These are phyloP conservation scores for Ctenoplectra terminalis DNA, from an alignment of 1,140 invertebrate species.

Conservation along the genomic window DNA sequence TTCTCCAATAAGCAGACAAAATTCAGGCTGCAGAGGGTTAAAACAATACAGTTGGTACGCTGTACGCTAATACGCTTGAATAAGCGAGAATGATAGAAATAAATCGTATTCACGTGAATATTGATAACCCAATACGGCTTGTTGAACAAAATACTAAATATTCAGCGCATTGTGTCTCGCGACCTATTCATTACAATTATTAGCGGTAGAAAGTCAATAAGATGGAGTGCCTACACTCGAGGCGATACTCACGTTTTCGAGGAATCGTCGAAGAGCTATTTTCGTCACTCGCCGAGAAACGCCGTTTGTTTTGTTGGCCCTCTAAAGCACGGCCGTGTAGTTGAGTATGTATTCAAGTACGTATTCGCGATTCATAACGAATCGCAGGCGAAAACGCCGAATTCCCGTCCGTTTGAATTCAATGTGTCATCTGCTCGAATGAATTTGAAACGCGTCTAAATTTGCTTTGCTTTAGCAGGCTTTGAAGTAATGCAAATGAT, in stretches of 20 bases:
- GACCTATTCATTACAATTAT: constrained; percentile 22
- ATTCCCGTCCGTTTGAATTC: background rate
- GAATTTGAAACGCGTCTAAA: background rate
- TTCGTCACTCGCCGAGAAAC: constrained; percentile 8
- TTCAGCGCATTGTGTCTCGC: background rate
- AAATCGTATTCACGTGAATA: background rate
- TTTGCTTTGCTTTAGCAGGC: background rate
- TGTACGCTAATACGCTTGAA: background rate
- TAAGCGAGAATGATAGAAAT: background rate
- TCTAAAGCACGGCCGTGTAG: background rate
- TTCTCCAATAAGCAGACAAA: no score
- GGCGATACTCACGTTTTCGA: constrained; percentile 14
- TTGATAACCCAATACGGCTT: no score
- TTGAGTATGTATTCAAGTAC: background rate
- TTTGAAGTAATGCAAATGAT: background rate
- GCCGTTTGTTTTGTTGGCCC: constrained; percentile 8
- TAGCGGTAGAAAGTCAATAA: constrained; percentile 8
- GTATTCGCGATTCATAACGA: background rate
- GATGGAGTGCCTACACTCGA: background rate
- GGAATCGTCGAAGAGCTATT: constrained; percentile 40
- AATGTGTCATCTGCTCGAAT: background rate
- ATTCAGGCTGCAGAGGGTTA: no score
- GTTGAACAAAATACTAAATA: background rate
- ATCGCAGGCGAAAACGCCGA: background rate
- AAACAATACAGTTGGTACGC: no score